Evolutionary conservation across 1,140 invertebrate genomes (phyloP), one percentile per base, ranked within the genome.

Genomic region (Periplaneta americana): DNA sequence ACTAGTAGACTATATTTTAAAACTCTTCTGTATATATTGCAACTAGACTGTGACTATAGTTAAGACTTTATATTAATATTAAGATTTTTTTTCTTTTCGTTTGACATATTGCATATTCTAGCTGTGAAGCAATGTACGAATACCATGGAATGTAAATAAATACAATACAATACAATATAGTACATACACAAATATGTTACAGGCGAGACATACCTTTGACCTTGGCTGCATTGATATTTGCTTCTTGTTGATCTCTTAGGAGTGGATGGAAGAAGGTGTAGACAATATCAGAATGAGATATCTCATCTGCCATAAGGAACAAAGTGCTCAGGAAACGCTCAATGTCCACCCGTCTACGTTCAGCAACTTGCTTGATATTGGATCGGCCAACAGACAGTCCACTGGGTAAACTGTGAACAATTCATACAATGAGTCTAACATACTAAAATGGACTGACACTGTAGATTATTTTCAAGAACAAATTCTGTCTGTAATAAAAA

Each of bases 261-360:
- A 99, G 88, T 15, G 98, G 97, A 91, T 99, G 98, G 88, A 99
- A 99, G 89, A 99, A 99, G 1, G 98, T 99, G 87, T 99, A 99
- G 11, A 99, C 97, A 37, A 99, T 90, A 89, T 98, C 96, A 37
- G 96, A 98, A 90, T 99, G 96, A 0, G 96, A 93, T 84, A 99
- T 97, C 91, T 99, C 98, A 85, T 96, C 94, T 17, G 96, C 94
- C 86, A 97, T 93, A 85, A 91, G 91, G 89, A 98, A 97, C 57
- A 99, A 89, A 0, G 95, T 95, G 57, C 93, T 90, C 3, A 99
- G 90, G 88, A 99, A 99, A 82, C 92, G 91, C 87, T 96, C 94
- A 80, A 99, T 94, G 85, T 98, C 96, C 18, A 91, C 89, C 85
- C 95, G 94, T 75, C 98, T 91, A 86, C 95, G 95, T 85, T 98